A percentile compares a stretch with the other conserved stretches of the same genome.
phyloP scores from a whole-genome alignment of 2,888 invertebrate genomes.

The Adela reaumurella region DNA sequence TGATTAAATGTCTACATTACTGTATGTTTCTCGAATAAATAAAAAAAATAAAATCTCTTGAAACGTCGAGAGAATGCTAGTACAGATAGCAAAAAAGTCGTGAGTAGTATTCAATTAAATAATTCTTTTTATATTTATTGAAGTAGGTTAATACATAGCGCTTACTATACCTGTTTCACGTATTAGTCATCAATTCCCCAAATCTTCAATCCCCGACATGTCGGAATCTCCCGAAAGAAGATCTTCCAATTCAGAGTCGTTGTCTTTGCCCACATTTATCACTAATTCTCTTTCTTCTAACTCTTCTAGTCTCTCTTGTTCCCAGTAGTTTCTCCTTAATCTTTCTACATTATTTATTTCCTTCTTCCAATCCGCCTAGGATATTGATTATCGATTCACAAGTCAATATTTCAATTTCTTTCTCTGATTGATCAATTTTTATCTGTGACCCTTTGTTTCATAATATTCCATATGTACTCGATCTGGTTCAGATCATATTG shows the following conservation, averaged over 20 bases:
- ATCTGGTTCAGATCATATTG: conserved; percentile 8
- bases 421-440: conserved; percentile 17
- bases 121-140: too few species aligned
- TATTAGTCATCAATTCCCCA: conserved; percentile 1
- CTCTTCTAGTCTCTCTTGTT: background rate
- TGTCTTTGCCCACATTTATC: too few species aligned
- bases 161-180: too few species aligned
- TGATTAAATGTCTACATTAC: too few species aligned
- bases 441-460: conserved; percentile 17
- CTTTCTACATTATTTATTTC: conserved; percentile 11
- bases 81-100: too few species aligned
- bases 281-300: background rate
- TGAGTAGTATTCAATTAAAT: too few species aligned
- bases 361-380: conserved; percentile 13
- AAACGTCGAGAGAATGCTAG: too few species aligned
- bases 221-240: background rate
- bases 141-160: too few species aligned
- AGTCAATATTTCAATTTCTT: conserved; percentile 14
- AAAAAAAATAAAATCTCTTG: too few species aligned
- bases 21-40: too few species aligned
- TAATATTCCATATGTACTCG: conserved; percentile 14
- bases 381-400: conserved; percentile 12
- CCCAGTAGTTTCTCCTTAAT: conserved; percentile 10
- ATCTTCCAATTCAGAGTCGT: too few species aligned
- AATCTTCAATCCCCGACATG: conserved; percentile 1